A percentile compares a stretch with the other conserved stretches of the same genome.
phyloP scores from a whole-genome alignment of 2,888 invertebrate species.

The Hydropsyche betteni region DNA sequence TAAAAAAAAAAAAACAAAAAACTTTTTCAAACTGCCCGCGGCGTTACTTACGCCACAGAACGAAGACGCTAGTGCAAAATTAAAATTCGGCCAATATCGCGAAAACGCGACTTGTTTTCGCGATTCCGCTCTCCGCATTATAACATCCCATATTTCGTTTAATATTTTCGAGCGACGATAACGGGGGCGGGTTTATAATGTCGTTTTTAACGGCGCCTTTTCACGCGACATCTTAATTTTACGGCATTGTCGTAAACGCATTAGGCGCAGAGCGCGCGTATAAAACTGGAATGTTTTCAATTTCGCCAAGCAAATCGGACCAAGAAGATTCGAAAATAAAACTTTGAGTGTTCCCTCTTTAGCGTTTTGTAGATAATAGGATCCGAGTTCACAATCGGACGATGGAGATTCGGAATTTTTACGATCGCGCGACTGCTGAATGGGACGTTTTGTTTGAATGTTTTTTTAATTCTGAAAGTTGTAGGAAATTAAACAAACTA shows the following conservation, averaged over 20 bases:
- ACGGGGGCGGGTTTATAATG: slow-evolving; percentile 10
- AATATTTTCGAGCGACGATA: neutral
- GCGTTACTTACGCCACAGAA: no score
- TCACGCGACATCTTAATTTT: slow-evolving; percentile 27
- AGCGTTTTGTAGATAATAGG: no score
- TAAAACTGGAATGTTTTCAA: neutral
- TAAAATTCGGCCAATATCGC: neutral
- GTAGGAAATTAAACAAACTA: neutral
- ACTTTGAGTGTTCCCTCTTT: no score
- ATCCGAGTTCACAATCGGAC: no score
- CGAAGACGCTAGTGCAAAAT: neutral
- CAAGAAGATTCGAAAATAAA: neutral
- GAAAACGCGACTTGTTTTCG: neutral
- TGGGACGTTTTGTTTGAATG: neutral
- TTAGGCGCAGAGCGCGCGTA: slow-evolving; percentile 5
- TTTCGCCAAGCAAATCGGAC: neutral
- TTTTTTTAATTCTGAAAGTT: neutral
- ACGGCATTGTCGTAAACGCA: slow-evolving; percentile 13
- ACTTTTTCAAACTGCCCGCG: neutral
- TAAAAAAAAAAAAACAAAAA: neutral
- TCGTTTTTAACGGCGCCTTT: slow-evolving; percentile 14
- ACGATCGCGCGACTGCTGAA: neutral
- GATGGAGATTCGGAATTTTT: no score
- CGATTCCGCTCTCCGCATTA: neutral
- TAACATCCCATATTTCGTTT: neutral